phyloP scores from a whole-genome alignment of 2,113 vertebrate species.

The Cynopterus brachyotis region DNA sequence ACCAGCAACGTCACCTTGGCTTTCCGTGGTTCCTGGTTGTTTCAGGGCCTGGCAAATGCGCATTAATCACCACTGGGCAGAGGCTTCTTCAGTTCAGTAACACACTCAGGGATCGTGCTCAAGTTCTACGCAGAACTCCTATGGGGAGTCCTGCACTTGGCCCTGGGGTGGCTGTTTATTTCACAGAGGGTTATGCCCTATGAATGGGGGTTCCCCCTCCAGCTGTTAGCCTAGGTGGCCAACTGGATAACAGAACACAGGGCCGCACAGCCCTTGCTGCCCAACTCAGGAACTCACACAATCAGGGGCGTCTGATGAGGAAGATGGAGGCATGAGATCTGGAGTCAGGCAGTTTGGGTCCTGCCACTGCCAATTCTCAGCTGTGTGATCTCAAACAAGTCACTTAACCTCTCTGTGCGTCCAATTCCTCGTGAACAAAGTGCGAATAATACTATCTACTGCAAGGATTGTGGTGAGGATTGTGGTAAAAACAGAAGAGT shows the following conservation, averaged over 20 bases:
- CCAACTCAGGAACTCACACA: neutral
- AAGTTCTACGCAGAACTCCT: neutral
- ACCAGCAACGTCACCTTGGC: neutral
- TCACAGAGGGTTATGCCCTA: neutral
- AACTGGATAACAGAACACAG: neutral
- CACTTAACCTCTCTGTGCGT: neutral
- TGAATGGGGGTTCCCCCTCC: neutral
- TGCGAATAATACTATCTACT: rapidly evolving
- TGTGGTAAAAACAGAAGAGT: neutral
- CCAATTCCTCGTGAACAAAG: neutral
- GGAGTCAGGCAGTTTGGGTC: neutral
- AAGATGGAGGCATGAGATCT: neutral
- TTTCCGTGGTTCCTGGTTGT: neutral
- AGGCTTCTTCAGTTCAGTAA: neutral
- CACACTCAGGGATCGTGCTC: neutral
- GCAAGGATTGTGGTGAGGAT: neutral
- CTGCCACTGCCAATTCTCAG: neutral
- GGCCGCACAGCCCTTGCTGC: rapidly evolving
- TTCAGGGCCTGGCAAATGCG: rapidly evolving
- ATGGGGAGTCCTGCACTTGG: neutral
- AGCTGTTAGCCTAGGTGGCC: neutral
- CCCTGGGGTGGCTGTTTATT: neutral
- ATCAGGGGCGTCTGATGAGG: neutral
- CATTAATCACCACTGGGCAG: rapidly evolving
- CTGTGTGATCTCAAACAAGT: neutral